Evolutionary conservation across 2,888 invertebrate species (phyloP), one percentile per base, ranked within the genome.

Genomic region (Himalopsyche anomala): DNA sequence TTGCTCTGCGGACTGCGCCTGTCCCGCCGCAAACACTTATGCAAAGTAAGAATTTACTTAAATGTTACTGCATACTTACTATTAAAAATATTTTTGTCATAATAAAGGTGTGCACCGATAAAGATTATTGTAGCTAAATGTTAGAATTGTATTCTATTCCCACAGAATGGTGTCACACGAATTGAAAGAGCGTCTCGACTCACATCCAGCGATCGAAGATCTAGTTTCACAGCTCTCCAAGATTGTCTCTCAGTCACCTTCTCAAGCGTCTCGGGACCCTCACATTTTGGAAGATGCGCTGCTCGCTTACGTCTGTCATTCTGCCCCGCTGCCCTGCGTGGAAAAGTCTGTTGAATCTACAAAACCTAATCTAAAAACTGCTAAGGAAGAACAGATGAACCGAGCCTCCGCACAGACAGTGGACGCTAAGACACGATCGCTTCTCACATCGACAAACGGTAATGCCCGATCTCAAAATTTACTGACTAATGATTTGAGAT

Each of bases 1-100:
- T 91, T 98, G 98, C 92, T 97, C 97, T 91, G 93, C 95, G 1
- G 96, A 97, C 89, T 98, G 98, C 92, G 96, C 96, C 0, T 98
- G 98, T 88, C 89, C 95, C 0, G 94, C 95, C 6, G 94, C 95
- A 15, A 95, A 96, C 84, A 92, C 93, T 81, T 94, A 95, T 85
- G 92, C 93, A 90, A 93, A 91, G 94, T 93, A 87, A 89, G 84
- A 88, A 38, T 54, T 28, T 19, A 83, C 81, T 9, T 69, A 51
- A 15, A 51, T 4, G 0, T 8, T 51, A 51, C 51, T 5, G 51
- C 15, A 5, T 15, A 15, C 51, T 45, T 45, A 45, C 45, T 0
- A 45, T 9, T 6, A 45, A 51, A 51, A 51, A 51, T 51, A 15
- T 51, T 51, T 51, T 15, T 51, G 5, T 4, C 15, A 51, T 2